Evolutionary conservation across 2,888 invertebrate species (phyloP).

Genomic region (Himalopsyche tibetana): DNA sequence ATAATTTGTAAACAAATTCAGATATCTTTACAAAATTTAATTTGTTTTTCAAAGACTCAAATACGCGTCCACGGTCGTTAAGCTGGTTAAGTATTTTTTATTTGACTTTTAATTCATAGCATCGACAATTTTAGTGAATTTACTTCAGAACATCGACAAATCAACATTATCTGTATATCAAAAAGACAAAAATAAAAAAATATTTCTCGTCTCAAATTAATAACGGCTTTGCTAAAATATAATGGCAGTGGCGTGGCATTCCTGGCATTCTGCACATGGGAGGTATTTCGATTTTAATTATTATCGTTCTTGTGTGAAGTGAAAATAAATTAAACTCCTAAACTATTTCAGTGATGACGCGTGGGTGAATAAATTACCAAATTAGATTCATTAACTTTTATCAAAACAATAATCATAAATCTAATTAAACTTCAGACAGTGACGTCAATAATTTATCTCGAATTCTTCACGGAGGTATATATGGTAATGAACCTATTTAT

Average conservation of each 20-base stretch:
- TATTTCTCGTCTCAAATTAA: not conserved
- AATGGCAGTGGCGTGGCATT: conserved; percentile 2
- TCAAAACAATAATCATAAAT: conserved; percentile 15
- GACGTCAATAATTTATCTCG: not conserved
- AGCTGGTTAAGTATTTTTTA: no score
- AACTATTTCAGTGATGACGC: conserved; percentile 34
- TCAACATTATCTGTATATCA: no score
- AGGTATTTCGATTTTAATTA: conserved; percentile 39
- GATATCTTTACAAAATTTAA: no score
- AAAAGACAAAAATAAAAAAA: not conserved
- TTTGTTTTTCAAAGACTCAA: no score
- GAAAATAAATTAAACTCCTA: conserved; percentile 27
- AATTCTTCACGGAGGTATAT: not conserved
- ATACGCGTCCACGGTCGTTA: no score
- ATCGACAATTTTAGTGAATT: no score
- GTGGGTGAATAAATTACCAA: conserved; percentile 29
- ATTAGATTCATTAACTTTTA: not conserved
- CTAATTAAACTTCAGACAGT: conserved; percentile 1
- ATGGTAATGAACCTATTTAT: no score
- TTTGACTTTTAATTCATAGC: no score
- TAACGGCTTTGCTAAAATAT: conserved; percentile 18
- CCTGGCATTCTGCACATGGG: not conserved
- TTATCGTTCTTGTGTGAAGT: conserved; percentile 18
- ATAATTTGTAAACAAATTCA: no score
- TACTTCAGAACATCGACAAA: no score